Conservation (phyloP, 37 sponge, comb jelly and placozoan genomes). For the Spongilla lacustris region DNA sequence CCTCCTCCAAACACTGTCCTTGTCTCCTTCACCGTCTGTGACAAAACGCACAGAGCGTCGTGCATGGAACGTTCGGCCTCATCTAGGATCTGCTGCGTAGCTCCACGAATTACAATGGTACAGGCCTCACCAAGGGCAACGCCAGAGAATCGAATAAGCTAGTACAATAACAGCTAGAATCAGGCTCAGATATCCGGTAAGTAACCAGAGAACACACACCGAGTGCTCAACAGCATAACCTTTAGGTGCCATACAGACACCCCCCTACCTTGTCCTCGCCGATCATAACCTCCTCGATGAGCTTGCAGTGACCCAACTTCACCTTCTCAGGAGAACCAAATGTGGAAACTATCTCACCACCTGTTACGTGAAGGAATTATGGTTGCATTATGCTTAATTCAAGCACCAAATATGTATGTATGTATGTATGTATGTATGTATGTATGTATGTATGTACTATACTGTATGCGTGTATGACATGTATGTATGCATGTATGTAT, state of each 20-base stretch:
- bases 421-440: too few species aligned
- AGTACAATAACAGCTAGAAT: too few species aligned
- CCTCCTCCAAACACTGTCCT: conserved; percentile 96
- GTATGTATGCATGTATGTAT: too few species aligned
- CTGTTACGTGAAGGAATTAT: too few species aligned
- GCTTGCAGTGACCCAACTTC: conserved; percentile 89
- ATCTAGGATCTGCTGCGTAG: conserved; percentile 98
- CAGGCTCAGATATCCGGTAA: too few species aligned
- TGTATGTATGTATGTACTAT: too few species aligned
- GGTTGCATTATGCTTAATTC: too few species aligned
- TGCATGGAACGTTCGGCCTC: conserved; percentile 97
- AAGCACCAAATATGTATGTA: too few species aligned
- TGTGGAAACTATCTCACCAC: conserved; percentile 99
- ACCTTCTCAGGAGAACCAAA: conserved; percentile 95
- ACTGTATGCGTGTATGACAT: too few species aligned
- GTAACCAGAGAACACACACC: too few species aligned
- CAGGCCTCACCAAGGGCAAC: conserved; percentile 96
- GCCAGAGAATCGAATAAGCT: conserved; percentile 80
- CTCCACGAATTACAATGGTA: conserved; percentile 94
- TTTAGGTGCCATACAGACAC: neutral
- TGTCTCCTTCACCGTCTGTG: conserved; percentile 96
- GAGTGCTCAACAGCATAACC: neutral
- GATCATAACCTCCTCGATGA: conserved; percentile 98
- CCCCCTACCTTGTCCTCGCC: conserved; percentile 93
- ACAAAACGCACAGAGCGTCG: conserved; percentile 96